Percentiles rank a stretch among this genome's conserved stretches.
phyloP scores from a whole-genome alignment of 2,888 invertebrate genomes.

The Eupelmus urozonus region DNA sequence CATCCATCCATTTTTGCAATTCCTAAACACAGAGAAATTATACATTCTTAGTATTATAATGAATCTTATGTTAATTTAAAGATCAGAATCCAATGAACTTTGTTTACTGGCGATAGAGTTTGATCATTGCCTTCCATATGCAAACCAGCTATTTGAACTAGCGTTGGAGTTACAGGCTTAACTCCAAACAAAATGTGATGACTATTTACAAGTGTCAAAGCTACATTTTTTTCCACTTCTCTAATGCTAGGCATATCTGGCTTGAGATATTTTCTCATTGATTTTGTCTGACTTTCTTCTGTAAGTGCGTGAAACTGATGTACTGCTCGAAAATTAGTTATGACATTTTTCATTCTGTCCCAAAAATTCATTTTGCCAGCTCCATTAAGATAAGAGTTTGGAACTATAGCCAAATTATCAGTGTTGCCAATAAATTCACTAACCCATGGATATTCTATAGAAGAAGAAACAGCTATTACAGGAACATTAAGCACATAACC shows the following conservation, averaged over 20 bases:
- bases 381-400: background rate
- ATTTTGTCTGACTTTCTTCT: slow-evolving; percentile 59
- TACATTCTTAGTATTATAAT: background rate
- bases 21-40: slow-evolving; percentile 59
- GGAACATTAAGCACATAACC: slow-evolving; percentile 65
- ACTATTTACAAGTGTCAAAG: slow-evolving; percentile 78
- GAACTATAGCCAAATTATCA: slow-evolving; percentile 60
- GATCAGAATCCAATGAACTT: too few relatives aligned
- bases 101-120: slow-evolving; percentile 18
- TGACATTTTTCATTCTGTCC: slow-evolving; percentile 63
- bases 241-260: slow-evolving; percentile 72
- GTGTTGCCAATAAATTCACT: slow-evolving; percentile 64
- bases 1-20: slow-evolving; percentile 67
- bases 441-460: slow-evolving; percentile 61
- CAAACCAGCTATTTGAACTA: slow-evolving; percentile 79
- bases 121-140: slow-evolving; percentile 75
- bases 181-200: slow-evolving; percentile 77
- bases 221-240: slow-evolving; percentile 77
- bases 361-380: slow-evolving; percentile 60
- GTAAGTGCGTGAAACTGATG: slow-evolving; percentile 53
- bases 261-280: slow-evolving; percentile 64
- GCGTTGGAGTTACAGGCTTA: slow-evolving; percentile 76
- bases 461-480: slow-evolving; percentile 57
- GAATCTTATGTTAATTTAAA: background rate
- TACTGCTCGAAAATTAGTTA: background rate